A percentile compares a stretch with the other conserved stretches of the same genome.
Conservation (phyloP, 2,113 vertebrate species). For the Xiphias gladius region DNA sequence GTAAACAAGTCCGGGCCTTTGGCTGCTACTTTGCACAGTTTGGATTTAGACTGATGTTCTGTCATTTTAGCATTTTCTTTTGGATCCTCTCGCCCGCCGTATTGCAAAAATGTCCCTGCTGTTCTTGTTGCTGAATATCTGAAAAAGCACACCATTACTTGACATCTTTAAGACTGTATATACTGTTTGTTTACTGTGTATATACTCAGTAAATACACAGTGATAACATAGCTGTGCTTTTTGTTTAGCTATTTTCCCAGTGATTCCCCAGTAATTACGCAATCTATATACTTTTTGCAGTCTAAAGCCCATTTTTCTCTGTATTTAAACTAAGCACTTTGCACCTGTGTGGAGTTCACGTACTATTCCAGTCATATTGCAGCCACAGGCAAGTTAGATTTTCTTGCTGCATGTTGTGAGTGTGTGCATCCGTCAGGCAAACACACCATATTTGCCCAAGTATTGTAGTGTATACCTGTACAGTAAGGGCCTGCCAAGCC, state of each 20-base stretch:
- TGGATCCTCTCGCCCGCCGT: background rate
- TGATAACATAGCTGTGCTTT: background rate
- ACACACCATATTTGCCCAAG: background rate
- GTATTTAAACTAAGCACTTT: background rate
- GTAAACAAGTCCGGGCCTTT: background rate
- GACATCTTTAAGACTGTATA: background rate
- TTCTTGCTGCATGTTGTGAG: background rate
- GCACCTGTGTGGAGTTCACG: background rate
- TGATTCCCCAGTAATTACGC: background rate
- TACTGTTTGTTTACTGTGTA: too few species aligned
- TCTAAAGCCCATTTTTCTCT: background rate
- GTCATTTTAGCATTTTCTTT: background rate
- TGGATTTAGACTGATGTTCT: background rate
- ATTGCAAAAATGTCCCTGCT: background rate
- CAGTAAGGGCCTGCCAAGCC: slow-evolving; percentile 1
- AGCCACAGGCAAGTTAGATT: background rate
- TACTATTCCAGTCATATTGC: background rate
- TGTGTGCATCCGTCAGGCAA: slow-evolving; percentile 18
- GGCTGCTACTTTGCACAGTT: background rate
- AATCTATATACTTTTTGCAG: background rate
- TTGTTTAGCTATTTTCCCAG: background rate
- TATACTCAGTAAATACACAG: background rate
- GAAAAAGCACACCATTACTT: background rate
- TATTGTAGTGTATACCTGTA: background rate
- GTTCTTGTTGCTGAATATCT: background rate